These are phyloP conservation scores for Leistus spinibarbis DNA, from an alignment of 2,888 invertebrate genomes.

Conservation along the genomic window DNA sequence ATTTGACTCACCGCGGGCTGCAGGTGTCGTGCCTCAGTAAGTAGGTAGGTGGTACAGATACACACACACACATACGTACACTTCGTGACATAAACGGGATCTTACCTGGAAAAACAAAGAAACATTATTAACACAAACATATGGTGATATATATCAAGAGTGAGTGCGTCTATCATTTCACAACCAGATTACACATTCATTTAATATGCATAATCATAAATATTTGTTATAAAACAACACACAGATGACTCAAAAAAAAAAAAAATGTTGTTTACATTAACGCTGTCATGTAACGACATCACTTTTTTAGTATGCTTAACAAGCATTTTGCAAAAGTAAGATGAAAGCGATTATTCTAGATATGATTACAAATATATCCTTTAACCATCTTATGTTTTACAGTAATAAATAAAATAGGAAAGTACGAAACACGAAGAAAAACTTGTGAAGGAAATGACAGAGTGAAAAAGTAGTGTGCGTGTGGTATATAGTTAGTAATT, in stretches of 20 bases:
- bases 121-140: conserved; percentile 1
- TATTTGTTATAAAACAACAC: too few relatives aligned
- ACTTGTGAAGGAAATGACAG: not conserved
- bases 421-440: not conserved
- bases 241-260: too few relatives aligned
- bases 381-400: too few relatives aligned
- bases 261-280: too few relatives aligned
- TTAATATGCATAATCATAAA: too few relatives aligned
- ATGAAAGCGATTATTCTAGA: too few relatives aligned
- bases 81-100: not conserved
- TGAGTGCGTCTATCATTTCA: not conserved
- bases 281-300: too few relatives aligned
- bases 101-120: conserved; percentile 28
- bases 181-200: not conserved
- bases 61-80: too few relatives aligned
- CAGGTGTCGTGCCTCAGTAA: conserved; percentile 26
- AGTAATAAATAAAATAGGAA: not conserved
- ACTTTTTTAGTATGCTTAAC: too few relatives aligned
- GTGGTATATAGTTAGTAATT: not conserved
- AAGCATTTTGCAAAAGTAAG: too few relatives aligned
- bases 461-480: not conserved
- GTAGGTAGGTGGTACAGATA: conserved; percentile 21
- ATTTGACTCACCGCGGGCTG: conserved; percentile 32
- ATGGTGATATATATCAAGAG: not conserved
- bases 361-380: too few relatives aligned